phyloP scores from a whole-genome alignment of 1,140 invertebrate species.

The Melitaea cinxia region DNA sequence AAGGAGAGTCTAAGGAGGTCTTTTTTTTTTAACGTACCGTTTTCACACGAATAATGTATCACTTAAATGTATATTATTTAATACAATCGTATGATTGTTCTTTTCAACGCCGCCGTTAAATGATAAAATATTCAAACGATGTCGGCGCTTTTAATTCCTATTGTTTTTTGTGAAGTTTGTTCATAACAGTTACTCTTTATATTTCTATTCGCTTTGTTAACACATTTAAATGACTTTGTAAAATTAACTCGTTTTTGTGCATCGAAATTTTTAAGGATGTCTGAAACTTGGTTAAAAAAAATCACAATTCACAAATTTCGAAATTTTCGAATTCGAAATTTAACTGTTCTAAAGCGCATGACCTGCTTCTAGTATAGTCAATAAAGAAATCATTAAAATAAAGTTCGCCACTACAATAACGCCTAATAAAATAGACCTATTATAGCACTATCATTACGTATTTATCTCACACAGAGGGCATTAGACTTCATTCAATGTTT shows the following conservation, averaged over 20 bases:
- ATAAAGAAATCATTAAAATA: no score
- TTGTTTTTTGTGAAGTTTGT: no score
- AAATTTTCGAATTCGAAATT: no score
- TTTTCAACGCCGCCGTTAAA: neutral
- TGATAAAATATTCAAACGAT: neutral
- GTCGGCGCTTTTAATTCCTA: neutral
- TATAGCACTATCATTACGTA: constrained; percentile 62
- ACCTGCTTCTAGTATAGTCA: no score
- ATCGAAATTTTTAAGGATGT: no score
- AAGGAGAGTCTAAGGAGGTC: constrained; percentile 4
- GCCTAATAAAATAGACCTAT: constrained; percentile 25
- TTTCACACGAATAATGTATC: constrained; percentile 11
- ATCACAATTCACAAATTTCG: no score
- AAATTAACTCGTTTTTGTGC: no score
- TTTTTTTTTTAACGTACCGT: constrained; percentile 14
- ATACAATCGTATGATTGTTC: neutral
- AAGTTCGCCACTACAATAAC: no score
- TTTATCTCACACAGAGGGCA: constrained; percentile 55
- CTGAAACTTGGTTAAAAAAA: no score
- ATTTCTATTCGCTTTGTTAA: neutral
- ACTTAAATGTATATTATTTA: constrained; percentile 4
- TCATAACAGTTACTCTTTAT: no score
- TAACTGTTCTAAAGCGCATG: no score
- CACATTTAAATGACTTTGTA: neutral
- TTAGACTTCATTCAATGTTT: constrained; percentile 26